Evolutionary conservation across 2,113 vertebrate species (phyloP), one percentile per base, ranked within the genome.

Genomic region (Gambusia holbrooki): DNA sequence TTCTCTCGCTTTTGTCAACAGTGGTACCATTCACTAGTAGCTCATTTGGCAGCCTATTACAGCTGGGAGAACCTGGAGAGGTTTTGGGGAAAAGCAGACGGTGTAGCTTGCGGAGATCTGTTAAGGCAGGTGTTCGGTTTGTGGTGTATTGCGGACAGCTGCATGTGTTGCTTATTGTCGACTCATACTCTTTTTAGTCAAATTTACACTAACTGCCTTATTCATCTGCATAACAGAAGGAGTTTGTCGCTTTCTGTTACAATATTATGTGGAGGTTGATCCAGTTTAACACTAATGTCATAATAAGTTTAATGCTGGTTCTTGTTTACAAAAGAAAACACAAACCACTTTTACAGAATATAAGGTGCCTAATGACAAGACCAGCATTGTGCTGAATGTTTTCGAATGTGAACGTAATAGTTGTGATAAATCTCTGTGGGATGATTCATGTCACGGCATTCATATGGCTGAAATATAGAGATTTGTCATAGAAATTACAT

Each of bases 11-110:
- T 81, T 81, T 84, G 77, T 71, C 82, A 76, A 62, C 82, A 65
- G 73, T 29, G 60, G 71, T 35, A 60, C 71, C 77, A 37, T 70
- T 62, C 75, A 48, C 76, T 74, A 73, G 82, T 63, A 65, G 76
- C 78, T 89, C 84, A 77, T 82, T 84, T 85, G 75, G 69, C 76
- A 77, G 81, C 30, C 72, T 75, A 71, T 90, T 85, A 83, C 28
- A 76, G 71, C 73, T 4, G 3, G 84, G 69, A 74, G 73, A 73
- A 75, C 60, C 76, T 66, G 37, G 66, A 82, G 83, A 66, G 78
- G 72, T 68, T 62, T 54, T 79, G 76, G 66, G 77, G 65, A 70
- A 69, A 74, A 63, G 40, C 66, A 62, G 45, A 67, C 79, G 30
- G 33, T 61, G 64, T 73, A 40, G n/a, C 37, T 45, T 67, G 70